phyloP scores from a whole-genome alignment of 2,888 invertebrate genomes.

The Acheta domesticus region DNA sequence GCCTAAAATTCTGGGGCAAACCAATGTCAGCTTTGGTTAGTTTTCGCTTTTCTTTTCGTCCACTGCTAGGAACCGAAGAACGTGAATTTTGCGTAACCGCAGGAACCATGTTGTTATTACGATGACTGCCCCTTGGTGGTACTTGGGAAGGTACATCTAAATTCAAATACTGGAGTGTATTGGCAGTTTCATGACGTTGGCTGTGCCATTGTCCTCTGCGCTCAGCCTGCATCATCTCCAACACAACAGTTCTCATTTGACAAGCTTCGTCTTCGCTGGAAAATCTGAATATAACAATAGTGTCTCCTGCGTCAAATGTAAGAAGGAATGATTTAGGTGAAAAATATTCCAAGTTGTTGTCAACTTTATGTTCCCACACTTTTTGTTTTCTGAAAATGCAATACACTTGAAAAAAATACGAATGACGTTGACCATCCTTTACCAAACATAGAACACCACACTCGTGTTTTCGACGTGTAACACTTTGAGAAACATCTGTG shows the following conservation, averaged over 20 bases:
- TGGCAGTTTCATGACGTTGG: background rate
- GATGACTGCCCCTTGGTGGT: background rate
- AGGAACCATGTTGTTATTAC: background rate
- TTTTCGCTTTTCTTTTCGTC: slow-evolving; percentile 51
- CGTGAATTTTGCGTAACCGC: background rate
- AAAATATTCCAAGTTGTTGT: slow-evolving; percentile 83
- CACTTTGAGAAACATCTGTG: slow-evolving; percentile 77
- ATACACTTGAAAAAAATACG: slow-evolving; percentile 87
- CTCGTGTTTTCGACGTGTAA: slow-evolving; percentile 80
- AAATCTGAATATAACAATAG: slow-evolving; percentile 90
- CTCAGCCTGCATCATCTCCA: slow-evolving; percentile 72
- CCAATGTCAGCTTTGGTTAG: slow-evolving; percentile 88
- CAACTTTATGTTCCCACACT: slow-evolving; percentile 94
- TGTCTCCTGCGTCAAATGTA: slow-evolving; percentile 90
- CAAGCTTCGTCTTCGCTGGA: slow-evolving; percentile 86
- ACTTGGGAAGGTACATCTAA: background rate
- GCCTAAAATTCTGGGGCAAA: slow-evolving; percentile 81
- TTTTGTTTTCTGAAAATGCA: slow-evolving; percentile 72
- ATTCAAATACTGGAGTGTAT: background rate
- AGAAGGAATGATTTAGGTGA: slow-evolving; percentile 77
- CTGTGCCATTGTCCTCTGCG: slow-evolving; percentile 51
- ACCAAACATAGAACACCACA: slow-evolving; percentile 88
- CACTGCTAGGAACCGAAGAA: slow-evolving; percentile 35
- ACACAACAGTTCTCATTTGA: slow-evolving; percentile 66
- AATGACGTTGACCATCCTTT: slow-evolving; percentile 81